Conservation (phyloP, 2,888 invertebrate genomes). For the Microdon myrmicae region DNA sequence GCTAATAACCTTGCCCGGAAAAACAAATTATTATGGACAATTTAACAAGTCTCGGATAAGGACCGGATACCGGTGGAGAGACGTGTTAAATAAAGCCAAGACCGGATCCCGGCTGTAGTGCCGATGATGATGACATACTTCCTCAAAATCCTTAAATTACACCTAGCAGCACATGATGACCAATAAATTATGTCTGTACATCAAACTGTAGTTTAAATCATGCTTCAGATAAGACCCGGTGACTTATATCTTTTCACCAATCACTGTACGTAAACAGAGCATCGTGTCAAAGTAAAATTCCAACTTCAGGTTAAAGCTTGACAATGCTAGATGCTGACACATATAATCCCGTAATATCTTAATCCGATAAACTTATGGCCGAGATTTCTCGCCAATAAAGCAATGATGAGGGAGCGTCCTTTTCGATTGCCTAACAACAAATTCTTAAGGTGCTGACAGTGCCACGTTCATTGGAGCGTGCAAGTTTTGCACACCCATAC, state of each 20-base stretch:
- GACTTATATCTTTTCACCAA: slow-evolving; percentile 4
- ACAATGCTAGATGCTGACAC: slow-evolving; percentile 50
- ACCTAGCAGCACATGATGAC: no score
- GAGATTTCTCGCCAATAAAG: slow-evolving; percentile 31
- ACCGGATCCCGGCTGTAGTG: no score
- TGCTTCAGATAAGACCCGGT: background rate
- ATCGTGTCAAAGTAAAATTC: slow-evolving; percentile 25
- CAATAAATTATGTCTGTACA: no score
- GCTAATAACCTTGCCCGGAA: no score
- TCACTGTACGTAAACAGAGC: slow-evolving; percentile 17
- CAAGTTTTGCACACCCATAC: slow-evolving; percentile 52
- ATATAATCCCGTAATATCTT: slow-evolving; percentile 46
- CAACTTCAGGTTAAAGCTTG: slow-evolving; percentile 44
- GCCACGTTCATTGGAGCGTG: slow-evolving; percentile 33
- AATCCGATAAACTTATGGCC: slow-evolving; percentile 48
- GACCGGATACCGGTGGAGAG: no score
- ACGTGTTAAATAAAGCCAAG: no score
- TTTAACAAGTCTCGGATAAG: no score
- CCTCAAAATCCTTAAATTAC: no score
- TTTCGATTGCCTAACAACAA: slow-evolving; percentile 20
- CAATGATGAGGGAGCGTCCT: slow-evolving; percentile 35
- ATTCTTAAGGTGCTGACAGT: slow-evolving; percentile 20
- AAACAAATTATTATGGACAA: no score
- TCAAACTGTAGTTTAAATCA: no score
- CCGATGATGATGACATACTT: no score